A percentile compares a stretch with the other conserved stretches of the same genome.
phyloP scores from a whole-genome alignment of 2,113 vertebrate genomes.

The Strigops habroptila region DNA sequence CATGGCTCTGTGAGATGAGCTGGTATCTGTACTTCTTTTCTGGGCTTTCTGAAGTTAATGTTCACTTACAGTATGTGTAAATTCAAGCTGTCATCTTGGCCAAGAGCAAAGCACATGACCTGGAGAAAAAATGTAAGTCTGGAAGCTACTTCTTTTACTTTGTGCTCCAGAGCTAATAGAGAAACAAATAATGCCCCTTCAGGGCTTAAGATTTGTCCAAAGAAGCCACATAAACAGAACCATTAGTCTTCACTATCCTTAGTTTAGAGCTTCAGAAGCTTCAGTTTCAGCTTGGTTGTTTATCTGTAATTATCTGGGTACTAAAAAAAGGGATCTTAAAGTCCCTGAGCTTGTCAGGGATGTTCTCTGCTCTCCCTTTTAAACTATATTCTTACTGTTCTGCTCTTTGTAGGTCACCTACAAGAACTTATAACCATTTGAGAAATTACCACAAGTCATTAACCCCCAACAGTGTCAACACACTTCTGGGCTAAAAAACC shows the following conservation, averaged over 20 bases:
- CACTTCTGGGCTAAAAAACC: background rate
- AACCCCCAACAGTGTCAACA: fast-evolving
- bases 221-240: background rate
- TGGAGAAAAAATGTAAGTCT: background rate
- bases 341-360: background rate
- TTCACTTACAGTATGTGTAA: background rate
- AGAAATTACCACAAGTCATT: background rate
- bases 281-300: background rate
- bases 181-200: background rate
- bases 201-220: background rate
- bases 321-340: background rate
- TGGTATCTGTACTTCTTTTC: background rate
- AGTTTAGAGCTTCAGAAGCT: background rate
- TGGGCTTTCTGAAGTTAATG: background rate
- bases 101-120: background rate
- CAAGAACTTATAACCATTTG: background rate
- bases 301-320: background rate
- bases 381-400: background rate
- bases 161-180: background rate
- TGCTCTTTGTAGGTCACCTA: background rate
- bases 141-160: background rate
- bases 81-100: background rate
- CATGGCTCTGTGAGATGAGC: background rate
- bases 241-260: background rate
- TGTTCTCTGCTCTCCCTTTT: background rate